Base-by-base conservation (phyloP, 2,113 vertebrate genomes). In the Anser cygnoides region DNA sequence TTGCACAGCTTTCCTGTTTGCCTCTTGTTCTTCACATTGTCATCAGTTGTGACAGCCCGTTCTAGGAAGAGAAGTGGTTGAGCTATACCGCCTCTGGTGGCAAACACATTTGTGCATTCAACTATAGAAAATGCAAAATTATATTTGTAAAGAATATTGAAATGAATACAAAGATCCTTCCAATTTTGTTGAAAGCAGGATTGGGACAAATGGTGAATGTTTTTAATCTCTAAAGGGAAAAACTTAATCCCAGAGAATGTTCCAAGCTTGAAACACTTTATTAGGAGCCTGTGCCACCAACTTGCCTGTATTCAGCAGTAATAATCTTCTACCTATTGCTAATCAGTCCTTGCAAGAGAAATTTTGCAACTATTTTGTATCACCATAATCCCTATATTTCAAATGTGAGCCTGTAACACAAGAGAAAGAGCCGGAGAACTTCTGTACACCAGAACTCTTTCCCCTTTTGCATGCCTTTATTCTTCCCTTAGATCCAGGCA, bases 41-140 rank as follows among this genome's bases (percentile, higher is more conserved):
- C 89, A 22, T 85, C 50, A 31, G 20, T 43, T 78, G 44, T 52
- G 72, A 66, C 52, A 71, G 22, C 18, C 19, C 11, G 35, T 74
- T 87, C 59, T 21, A 82, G 37, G 54, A 55, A 4, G 5, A 73
- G 66, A 67, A 65, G 62, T 2, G 0, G 39, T 57, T 95, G 91
- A 92, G 67, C 70, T 87, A 14, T 75, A 66, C 85, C 84, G 81
- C 84, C 71, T 95, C 93, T 96, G 28, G 84, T 91, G 92, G 93
- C 33, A 15, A 71, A 18, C 63, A 18, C 3, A 18, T 43, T 21
- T 77, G 16, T 80, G 31, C 68, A 43, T 62, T 84, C 28, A 33
- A 23, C 15, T 46, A 26, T 83, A 41, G 20, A 65, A 89, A 95
- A 65, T 28, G 6, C 18, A 66, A 61, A 82, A 71, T 6, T 23